phyloP scores from a whole-genome alignment of 1,140 invertebrate genomes.

The Trachymyrmex septentrionalis region DNA sequence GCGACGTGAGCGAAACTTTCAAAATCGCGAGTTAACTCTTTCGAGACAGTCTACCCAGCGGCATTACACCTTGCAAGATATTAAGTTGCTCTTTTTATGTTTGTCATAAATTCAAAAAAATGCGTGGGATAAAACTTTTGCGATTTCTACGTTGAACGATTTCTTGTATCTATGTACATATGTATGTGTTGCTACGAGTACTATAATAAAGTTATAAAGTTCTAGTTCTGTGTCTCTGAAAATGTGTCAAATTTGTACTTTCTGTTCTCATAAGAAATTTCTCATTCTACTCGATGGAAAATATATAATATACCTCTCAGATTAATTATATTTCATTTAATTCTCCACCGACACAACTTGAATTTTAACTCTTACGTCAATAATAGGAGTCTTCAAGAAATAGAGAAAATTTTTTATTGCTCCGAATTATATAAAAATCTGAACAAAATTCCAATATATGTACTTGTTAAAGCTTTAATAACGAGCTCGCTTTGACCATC shows the following conservation, averaged over 20 bases:
- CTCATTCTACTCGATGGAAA: background rate
- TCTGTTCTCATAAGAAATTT: background rate
- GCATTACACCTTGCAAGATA: slow-evolving; percentile 18
- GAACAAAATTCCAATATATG: no score
- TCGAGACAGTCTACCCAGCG: slow-evolving; percentile 15
- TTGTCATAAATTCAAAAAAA: slow-evolving; percentile 32
- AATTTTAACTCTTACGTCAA: no score
- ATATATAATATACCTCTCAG: background rate
- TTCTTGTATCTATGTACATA: slow-evolving; percentile 24
- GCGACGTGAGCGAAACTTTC: slow-evolving; percentile 44
- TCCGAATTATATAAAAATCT: no score
- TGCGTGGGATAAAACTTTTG: slow-evolving; percentile 36
- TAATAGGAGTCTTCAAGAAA: no score
- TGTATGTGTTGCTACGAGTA: slow-evolving; percentile 24
- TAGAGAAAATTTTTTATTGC: no score
- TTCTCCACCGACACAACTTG: no score
- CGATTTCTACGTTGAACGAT: slow-evolving; percentile 16
- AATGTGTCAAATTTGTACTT: background rate
- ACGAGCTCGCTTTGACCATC: no score
- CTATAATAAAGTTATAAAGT: slow-evolving; percentile 2
- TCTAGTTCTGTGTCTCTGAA: background rate
- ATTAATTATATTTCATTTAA: slow-evolving; percentile 1
- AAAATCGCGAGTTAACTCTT: slow-evolving; percentile 59
- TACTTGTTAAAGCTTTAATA: no score
- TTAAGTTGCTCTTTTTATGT: slow-evolving; percentile 36